Evolutionary conservation across 2,113 vertebrate species (phyloP), one percentile per base, ranked within the genome.

Genomic region (western clawed frog (Xenopus tropicalis)): DNA sequence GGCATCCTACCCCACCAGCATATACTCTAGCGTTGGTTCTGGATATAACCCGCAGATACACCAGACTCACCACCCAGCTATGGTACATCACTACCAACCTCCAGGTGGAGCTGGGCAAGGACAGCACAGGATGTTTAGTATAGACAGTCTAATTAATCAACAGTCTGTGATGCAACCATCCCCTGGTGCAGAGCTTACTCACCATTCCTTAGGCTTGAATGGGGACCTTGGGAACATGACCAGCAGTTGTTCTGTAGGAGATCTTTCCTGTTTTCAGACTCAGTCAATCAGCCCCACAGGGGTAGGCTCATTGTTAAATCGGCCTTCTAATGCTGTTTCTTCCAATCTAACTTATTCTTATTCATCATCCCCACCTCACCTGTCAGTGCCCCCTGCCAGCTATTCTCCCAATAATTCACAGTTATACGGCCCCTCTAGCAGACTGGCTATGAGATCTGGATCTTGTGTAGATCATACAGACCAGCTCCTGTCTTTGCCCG

Each of bases 111-210:
- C 86, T 76, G 79, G 82, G 12, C 91, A 90, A 21, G 89, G 86
- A 14, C 92, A 93, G 78, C 82, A 87, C 23, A 85, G 95, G 79
- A 96, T 97, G 92, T 98, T 98, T 90, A 94, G 95, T 86, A 96
- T 96, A 70, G 95, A 98, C 88, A 93, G 95, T 82, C 88, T 97
- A 80, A 95, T 95, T 72, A 94, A 88, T 14, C 94, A 93, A 67
- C 94, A 96, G 84, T 82, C 93, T 57, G 84, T 82, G 59, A 86
- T 89, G 82, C 93, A 93, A 44, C 74, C 87, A 44, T 88, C 89
- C 0, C 82, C 90, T 0, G 89, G 81, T 0, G 78, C 80, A 0
- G 92, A 94, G 17, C 78, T 94, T 67, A 86, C 82, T 58, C 63
- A 88, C 4, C 91, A 93, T 1, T 80, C 86, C 0, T 59, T 91